Conservation (phyloP, 1,140 invertebrate genomes). For the Drosophila subpulchrella region DNA sequence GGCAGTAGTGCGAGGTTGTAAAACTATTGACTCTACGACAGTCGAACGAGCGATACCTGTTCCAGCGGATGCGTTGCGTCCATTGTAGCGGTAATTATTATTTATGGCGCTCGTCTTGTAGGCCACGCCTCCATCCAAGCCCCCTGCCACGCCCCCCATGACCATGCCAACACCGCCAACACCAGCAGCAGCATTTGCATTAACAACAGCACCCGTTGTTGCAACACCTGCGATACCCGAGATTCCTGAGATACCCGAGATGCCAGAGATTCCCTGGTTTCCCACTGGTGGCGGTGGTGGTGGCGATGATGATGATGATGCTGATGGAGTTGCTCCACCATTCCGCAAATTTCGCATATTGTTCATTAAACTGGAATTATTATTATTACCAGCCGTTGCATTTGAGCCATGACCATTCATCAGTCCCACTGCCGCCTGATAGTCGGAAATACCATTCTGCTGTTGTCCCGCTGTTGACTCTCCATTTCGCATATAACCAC, state of each 20-base stretch:
- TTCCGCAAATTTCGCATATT: conserved; percentile 71
- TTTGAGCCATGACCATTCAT: conserved; percentile 60
- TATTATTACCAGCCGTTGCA: conserved; percentile 24
- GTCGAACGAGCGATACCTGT: conserved; percentile 81
- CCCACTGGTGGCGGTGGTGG: background rate
- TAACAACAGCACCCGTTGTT: conserved; percentile 4
- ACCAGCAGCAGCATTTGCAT: conserved; percentile 26
- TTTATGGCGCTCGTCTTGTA: conserved; percentile 82
- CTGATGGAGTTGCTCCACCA: conserved; percentile 7
- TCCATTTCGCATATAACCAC: conserved; percentile 41
- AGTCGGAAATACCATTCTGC: conserved; percentile 45
- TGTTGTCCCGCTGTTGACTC: conserved; percentile 31
- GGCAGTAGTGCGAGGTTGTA: conserved; percentile 25
- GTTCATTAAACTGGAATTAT: conserved; percentile 42
- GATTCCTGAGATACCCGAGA: background rate
- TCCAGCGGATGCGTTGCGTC: conserved; percentile 77
- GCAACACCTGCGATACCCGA: background rate
- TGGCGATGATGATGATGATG: background rate
- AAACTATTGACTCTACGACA: conserved; percentile 51
- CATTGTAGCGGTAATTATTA: conserved; percentile 84
- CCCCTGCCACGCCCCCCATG: conserved; percentile 38
- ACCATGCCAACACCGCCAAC: conserved; percentile 23
- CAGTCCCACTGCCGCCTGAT: conserved; percentile 22
- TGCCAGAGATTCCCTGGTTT: background rate
- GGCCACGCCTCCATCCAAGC: conserved; percentile 52